Evolutionary conservation across 2,797 vertebrate genomes (phyloP).

Genomic region (Loris lydekkerianus): DNA sequence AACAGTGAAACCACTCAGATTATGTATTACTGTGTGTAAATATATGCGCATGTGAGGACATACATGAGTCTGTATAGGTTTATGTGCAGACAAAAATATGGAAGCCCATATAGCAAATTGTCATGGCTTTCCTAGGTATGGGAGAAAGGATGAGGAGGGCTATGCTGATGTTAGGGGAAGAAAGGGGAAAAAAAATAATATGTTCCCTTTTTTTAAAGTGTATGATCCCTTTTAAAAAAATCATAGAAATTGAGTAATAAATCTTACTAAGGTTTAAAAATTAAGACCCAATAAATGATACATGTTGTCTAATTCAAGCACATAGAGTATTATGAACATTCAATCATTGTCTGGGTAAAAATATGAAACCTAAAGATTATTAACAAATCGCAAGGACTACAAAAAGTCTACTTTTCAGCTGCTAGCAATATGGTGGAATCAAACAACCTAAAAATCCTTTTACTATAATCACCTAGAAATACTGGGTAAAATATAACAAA

Average conservation of each 20-base stretch:
- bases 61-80: background rate
- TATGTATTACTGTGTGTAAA: conserved; percentile 37
- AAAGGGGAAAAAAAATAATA: background rate
- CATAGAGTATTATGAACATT: conserved; percentile 32
- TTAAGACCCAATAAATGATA: conserved; percentile 26
- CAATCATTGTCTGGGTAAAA: conserved; percentile 40
- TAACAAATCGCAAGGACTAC: conserved; percentile 56
- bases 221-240: conserved; percentile 34
- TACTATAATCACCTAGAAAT: conserved; percentile 68
- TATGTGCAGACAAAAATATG: conserved; percentile 4
- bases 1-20: conserved; percentile 1
- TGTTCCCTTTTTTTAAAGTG: too few species aligned
- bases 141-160: background rate
- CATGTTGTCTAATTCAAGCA: conserved; percentile 33
- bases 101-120: background rate
- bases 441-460: conserved; percentile 73
- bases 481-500: conserved; percentile 67
- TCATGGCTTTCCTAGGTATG: background rate
- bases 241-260: conserved; percentile 51
- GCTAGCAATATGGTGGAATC: conserved; percentile 49
- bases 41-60: background rate
- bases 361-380: conserved; percentile 58
- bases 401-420: conserved; percentile 56
- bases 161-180: background rate
- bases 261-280: conserved; percentile 56